Base-by-base conservation (phyloP, 1,140 invertebrate species). In the Leptonema lineaticorne region DNA sequence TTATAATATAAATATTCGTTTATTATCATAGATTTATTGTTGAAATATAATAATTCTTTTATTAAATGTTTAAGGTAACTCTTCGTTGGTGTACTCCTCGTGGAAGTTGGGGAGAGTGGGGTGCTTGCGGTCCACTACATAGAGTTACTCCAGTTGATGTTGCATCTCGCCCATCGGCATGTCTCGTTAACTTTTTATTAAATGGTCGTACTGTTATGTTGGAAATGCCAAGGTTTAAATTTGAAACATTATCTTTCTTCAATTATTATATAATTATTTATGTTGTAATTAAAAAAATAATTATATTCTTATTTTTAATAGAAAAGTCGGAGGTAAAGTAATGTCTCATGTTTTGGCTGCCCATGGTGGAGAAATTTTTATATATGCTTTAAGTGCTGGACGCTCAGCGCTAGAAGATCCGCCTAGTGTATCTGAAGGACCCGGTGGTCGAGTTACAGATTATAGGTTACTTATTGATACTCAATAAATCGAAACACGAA, bases 21-120 rank as follows among this genome's bases (percentile, higher is more conserved):
- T 26, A 22, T 56, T 6, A 9, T 6, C 8, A 18, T 22, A 56
- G 2, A 14, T 26, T 26, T 22, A 5, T 56, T 56, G 6, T 59
- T 28, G 30, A 30, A 30, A 41, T 26, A 9, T 6, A 24, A 57
- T 16, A 20, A 37, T 28, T 41, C 7, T 60, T 28, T 37, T 20
- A 33, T 6, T 16, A 65, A 56, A 48, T 88, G n/a, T n/a, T 88
- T 46, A 84, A 74, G 88, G 89, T 96, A 0, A 96, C 94, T 0
- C 82, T 98, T 5, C 96, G 97, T 74, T 98, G 95, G 96, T 97
- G 95, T 78, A 97, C 95, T 8, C 95, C 96, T 0, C 86, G 95
- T 33, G 92, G 91, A 30, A 89, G 90, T 62, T 91, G 81, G 89
- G 74, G 90, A 86, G 63, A 87, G 84, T 45, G 92, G 89, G 78